Evolutionary conservation across 2,888 invertebrate species (phyloP).

Genomic region (Eueremaeus valkanovi): DNA sequence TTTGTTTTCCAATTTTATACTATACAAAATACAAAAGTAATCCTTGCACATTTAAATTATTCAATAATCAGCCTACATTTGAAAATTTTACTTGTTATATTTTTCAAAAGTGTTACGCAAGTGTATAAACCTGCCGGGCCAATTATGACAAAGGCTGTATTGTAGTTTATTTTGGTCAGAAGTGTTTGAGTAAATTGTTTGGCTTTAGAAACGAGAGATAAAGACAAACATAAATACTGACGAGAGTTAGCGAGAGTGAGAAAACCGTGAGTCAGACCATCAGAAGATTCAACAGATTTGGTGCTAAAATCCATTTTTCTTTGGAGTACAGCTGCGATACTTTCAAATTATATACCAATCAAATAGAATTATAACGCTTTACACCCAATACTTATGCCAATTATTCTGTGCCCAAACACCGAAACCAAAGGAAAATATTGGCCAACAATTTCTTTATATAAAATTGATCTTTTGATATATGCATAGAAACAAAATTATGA

Average conservation of each 20-base stretch:
- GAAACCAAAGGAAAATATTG: background rate
- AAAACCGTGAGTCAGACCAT: background rate
- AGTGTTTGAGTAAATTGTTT: background rate
- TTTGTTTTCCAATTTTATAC: too few relatives aligned
- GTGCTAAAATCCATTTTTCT: background rate
- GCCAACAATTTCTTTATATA: background rate
- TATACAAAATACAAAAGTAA: too few relatives aligned
- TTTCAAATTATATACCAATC: constrained; percentile 8
- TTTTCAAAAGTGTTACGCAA: too few relatives aligned
- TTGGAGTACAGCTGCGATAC: background rate
- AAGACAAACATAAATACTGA: background rate
- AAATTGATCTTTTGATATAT: background rate
- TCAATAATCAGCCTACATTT: too few relatives aligned
- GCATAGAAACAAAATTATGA: background rate
- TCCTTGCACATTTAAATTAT: too few relatives aligned
- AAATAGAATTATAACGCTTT: constrained; percentile 13
- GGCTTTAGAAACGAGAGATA: background rate
- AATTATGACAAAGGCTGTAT: too few relatives aligned
- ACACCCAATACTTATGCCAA: background rate
- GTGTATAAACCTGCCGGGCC: too few relatives aligned
- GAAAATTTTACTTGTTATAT: too few relatives aligned
- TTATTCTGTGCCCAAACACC: background rate
- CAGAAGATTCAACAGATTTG: background rate
- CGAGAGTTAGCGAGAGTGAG: background rate
- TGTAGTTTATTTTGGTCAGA: too few relatives aligned